Conservation (phyloP, 2,888 invertebrate genomes). For the Cataglyphis rosenhaueri region DNA sequence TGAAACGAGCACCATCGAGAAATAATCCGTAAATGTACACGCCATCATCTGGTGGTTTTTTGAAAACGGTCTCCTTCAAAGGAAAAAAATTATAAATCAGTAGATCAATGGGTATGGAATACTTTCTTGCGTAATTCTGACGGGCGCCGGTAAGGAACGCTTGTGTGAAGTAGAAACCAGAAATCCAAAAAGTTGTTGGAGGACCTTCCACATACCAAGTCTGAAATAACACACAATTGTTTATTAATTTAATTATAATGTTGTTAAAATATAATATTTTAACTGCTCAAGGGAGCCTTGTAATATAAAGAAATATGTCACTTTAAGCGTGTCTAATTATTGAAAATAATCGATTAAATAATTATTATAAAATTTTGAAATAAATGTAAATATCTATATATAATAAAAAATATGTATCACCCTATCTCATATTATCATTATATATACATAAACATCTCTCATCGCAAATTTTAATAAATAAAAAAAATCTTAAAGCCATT, state of each 20-base stretch:
- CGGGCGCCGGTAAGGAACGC: slow-evolving; percentile 97
- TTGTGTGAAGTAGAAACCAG: slow-evolving; percentile 98
- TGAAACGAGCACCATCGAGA: slow-evolving; percentile 97
- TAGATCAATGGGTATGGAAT: slow-evolving; percentile 96
- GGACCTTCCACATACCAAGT: slow-evolving; percentile 94
- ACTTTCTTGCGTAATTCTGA: slow-evolving; percentile 97
- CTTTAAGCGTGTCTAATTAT: background rate
- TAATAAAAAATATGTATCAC: background rate
- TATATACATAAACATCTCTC: no score
- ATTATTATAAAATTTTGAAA: background rate
- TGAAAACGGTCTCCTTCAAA: slow-evolving; percentile 87
- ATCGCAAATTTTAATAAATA: no score
- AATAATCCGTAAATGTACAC: slow-evolving; percentile 93
- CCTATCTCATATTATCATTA: no score
- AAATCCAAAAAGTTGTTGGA: slow-evolving; percentile 95
- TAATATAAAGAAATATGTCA: background rate
- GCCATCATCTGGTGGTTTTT: slow-evolving; percentile 89
- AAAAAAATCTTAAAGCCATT: background rate
- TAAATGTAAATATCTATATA: background rate
- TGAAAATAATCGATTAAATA: background rate
- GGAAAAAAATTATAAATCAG: slow-evolving; percentile 93
- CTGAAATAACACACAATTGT: slow-evolving; percentile 83
- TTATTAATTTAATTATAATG: background rate
- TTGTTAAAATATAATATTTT: background rate
- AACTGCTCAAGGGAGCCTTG: background rate